Percentiles rank a stretch among this genome's conserved stretches.
These are phyloP conservation scores for Metalampra italica DNA, from an alignment of 2,888 invertebrate genomes.

Conservation along the genomic window DNA sequence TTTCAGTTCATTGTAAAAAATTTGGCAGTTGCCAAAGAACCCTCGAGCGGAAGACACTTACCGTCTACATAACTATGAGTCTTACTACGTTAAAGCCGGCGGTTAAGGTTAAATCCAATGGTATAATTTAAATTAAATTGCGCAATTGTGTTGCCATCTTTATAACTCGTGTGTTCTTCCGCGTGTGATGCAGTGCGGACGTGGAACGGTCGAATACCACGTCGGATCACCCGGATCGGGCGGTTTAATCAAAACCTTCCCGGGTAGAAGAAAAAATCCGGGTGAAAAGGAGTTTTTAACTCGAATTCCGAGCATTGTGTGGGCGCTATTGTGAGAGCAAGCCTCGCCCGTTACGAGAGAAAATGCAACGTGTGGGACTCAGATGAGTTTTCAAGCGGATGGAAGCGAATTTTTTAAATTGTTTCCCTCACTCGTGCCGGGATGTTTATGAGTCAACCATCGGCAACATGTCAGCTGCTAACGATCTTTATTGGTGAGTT, in stretches of 20 bases:
- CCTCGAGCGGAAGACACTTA: conserved; percentile 5
- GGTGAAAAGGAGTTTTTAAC: conserved; percentile 24
- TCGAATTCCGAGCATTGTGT: conserved; percentile 44
- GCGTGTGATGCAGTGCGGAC: conserved; percentile 11
- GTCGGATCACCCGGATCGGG: background rate
- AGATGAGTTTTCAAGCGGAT: conserved; percentile 32
- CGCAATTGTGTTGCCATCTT: conserved; percentile 7
- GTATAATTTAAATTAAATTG: conserved; percentile 1
- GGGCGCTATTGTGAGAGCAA: conserved; percentile 35
- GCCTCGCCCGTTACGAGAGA: conserved; percentile 28
- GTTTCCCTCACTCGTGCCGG: conserved; percentile 16
- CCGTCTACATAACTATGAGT: conserved; percentile 2
- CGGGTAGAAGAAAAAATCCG: conserved; percentile 5
- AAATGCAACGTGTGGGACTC: conserved; percentile 35
- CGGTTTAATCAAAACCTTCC: conserved; percentile 4
- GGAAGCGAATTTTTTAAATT: conserved; percentile 22
- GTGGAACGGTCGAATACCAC: conserved; percentile 3
- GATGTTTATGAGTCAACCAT: conserved; percentile 39
- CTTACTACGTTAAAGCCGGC: background rate
- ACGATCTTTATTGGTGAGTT: conserved; percentile 60
- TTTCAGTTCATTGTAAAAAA: conserved; percentile 9
- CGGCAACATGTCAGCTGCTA: conserved; percentile 42
- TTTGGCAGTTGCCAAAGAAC: conserved; percentile 14
- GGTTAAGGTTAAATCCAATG: conserved; percentile 5
- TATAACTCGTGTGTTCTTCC: conserved; percentile 7